Evolutionary conservation across 92 coral and sea anemone species (phyloP), one percentile per base, ranked within the genome.

Genomic region (Micromussa lordhowensis): DNA sequence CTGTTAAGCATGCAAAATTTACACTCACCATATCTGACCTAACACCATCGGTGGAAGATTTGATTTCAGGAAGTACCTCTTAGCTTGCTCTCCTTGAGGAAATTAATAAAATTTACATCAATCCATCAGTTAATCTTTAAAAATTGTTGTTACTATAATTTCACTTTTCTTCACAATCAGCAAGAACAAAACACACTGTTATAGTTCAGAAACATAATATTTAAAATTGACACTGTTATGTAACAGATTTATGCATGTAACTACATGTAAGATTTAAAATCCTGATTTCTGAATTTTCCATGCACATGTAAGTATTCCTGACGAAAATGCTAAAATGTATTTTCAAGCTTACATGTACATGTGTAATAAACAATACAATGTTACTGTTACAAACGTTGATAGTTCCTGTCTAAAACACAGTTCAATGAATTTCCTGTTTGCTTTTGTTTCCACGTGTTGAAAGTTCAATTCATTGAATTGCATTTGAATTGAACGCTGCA

Each of bases 11-110:
- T 63, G 69, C 32, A 75, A 64, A 29, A 35, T 48, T 19, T 38
- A 49, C 59, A 85, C 99, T 88, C 83, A 98, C 99, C 99, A 98
- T 91, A 98, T 96, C 75, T 98, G 95, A 14, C 99, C 99, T 57
- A 98, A 88, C 55, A 94, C 98, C 94, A 93, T 88, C 29, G 99
- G 98, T 58, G 98, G 95, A 49, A 98, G 91, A 77, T 96, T 98
- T 18, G 98, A 96, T 70, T 95, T 91, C 74, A 98, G 89, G 72
- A 98, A 98, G 85, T 96, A 96, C 77, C 96, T 96, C 89, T 96
- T 98, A 38, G 99, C 99, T 90, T 96, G 99, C 66, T 94, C 96
- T 14, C 99, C 99, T 98, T 49, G n/a, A 84, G 55, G 77, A 78
- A 82, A 17, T 2, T 64, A 6, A 15, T 16, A 21, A 48, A 28